These are phyloP conservation scores for Chaetodon trifascialis DNA, from an alignment of 2,113 vertebrate genomes.

Conservation along the genomic window DNA sequence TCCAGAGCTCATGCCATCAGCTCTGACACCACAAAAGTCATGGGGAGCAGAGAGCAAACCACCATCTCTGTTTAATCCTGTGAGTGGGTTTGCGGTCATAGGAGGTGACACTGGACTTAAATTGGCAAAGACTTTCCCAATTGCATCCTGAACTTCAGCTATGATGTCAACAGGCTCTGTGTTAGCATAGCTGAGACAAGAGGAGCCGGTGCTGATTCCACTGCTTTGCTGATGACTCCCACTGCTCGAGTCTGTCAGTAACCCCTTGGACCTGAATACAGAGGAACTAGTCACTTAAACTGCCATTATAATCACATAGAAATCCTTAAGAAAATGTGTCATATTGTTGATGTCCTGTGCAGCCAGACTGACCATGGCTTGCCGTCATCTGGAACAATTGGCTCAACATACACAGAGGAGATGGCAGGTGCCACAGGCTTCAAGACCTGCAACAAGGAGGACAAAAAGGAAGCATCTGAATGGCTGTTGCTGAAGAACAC, in stretches of 20 bases:
- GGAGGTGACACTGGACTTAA: constrained; percentile 16
- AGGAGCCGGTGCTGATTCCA: constrained; percentile 51
- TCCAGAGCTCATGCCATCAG: constrained; percentile 20
- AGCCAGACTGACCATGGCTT: constrained; percentile 63
- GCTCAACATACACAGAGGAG: constrained; percentile 37
- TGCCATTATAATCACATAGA: not conserved
- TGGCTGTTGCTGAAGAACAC: too few relatives aligned
- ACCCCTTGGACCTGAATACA: constrained; percentile 55
- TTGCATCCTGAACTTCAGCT: constrained; percentile 20
- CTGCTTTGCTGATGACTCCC: constrained; percentile 50
- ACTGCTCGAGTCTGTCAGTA: constrained; percentile 12
- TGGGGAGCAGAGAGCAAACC: not conserved
- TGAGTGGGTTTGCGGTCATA: not conserved
- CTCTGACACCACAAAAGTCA: not conserved
- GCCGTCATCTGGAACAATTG: constrained; percentile 1
- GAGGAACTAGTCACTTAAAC: constrained; percentile 11
- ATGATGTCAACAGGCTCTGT: constrained; percentile 34
- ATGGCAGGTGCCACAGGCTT: not conserved
- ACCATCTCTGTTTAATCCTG: not conserved
- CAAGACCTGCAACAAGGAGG: constrained; percentile 45
- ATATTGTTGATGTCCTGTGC: not conserved
- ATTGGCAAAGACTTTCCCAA: constrained; percentile 15
- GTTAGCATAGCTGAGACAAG: constrained; percentile 57
- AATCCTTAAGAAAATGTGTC: not conserved
- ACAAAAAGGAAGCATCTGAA: not conserved